Conservation (phyloP, 2,797 vertebrate genomes). For the Okamejei kenojei region DNA sequence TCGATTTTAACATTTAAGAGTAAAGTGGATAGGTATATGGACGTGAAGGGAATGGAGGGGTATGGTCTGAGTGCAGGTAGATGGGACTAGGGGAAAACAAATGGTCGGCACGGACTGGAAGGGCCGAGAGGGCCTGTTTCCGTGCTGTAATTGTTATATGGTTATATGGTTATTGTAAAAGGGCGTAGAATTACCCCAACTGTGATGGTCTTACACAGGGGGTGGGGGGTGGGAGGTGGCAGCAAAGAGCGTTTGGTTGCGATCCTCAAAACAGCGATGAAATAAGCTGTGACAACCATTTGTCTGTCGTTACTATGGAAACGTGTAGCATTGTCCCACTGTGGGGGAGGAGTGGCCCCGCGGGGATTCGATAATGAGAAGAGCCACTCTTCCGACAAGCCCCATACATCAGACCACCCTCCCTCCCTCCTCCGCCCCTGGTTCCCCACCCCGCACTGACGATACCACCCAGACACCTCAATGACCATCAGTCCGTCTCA, state of each 20-base stretch:
- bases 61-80: no score
- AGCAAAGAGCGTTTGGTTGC: background rate
- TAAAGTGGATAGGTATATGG: no score
- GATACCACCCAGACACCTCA: background rate
- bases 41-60: no score
- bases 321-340: background rate
- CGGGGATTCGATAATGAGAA: slow-evolving; percentile 6
- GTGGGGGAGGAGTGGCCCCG: background rate
- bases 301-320: slow-evolving; percentile 20
- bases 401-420: background rate
- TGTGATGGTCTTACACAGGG: background rate
- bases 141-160: no score
- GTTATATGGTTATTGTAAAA: background rate
- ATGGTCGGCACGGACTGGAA: no score
- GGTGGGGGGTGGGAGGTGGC: background rate
- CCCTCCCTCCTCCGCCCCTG: background rate
- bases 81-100: no score
- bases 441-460: background rate
- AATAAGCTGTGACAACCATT: background rate
- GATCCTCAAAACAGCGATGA: slow-evolving; percentile 12
- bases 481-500: background rate
- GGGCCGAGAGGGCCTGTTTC: no score
- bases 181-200: background rate
- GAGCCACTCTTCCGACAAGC: background rate
- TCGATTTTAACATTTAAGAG: no score